phyloP scores from a whole-genome alignment of 2,113 vertebrate species.

The Otis tarda region DNA sequence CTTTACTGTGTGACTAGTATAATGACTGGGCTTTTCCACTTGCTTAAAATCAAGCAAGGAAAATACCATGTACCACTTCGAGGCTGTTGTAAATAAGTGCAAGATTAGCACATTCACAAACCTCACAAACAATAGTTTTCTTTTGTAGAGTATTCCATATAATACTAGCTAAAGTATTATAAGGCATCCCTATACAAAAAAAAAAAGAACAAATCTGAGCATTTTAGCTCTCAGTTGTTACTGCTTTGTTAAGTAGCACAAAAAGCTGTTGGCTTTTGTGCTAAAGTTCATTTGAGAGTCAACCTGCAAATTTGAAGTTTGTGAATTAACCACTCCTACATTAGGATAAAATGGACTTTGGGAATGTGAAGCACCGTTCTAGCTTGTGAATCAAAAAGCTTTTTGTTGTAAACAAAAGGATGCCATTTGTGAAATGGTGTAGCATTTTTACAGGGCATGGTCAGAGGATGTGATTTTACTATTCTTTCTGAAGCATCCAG shows the following conservation, averaged over 20 bases:
- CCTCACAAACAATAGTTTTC: neutral
- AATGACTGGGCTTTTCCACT: neutral
- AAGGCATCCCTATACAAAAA: neutral
- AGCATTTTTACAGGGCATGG: neutral
- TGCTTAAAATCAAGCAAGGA: neutral
- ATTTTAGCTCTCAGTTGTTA: neutral
- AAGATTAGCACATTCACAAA: neutral
- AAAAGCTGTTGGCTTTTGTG: neutral
- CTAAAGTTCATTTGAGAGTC: neutral
- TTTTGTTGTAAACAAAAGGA: neutral
- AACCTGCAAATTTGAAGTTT: neutral
- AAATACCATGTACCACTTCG: neutral
- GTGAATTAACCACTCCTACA: neutral
- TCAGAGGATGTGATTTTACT: neutral
- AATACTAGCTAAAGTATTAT: neutral
- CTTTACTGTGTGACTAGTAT: neutral
- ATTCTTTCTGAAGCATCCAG: neutral
- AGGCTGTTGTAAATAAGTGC: neutral
- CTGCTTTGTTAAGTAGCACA: neutral
- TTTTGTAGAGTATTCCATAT: accelerated
- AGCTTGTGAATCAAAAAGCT: neutral
- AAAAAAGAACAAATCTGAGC: neutral
- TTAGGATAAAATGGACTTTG: neutral
- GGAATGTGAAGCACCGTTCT: neutral
- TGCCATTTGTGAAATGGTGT: neutral